Evolutionary conservation across 2,113 vertebrate genomes (phyloP).

Genomic region (Beaufortia kweichowensis): DNA sequence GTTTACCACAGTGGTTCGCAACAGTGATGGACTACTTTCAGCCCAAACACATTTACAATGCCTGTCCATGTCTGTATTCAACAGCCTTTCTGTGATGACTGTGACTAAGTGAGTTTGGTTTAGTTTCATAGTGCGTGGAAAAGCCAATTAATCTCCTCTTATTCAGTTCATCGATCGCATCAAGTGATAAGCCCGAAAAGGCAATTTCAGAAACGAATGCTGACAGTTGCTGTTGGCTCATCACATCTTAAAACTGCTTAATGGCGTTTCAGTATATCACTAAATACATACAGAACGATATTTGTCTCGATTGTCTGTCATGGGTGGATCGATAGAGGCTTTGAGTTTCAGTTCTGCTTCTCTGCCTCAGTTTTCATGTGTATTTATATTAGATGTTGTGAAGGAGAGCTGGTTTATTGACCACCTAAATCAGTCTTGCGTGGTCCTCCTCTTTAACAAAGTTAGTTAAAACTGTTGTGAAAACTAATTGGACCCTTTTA

Average conservation of each 20-base stretch:
- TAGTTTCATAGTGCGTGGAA: conserved; percentile 38
- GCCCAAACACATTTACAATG: conserved; percentile 31
- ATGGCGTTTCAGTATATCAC: conserved; percentile 53
- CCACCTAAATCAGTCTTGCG: conserved; percentile 11
- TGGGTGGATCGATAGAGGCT: conserved; percentile 2
- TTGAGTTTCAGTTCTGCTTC: neutral
- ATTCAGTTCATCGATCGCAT: conserved; percentile 68
- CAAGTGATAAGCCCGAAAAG: conserved; percentile 66
- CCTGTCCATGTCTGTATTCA: conserved; percentile 14
- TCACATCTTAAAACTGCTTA: conserved; percentile 63
- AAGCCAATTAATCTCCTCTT: conserved; percentile 65
- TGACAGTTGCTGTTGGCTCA: conserved; percentile 70
- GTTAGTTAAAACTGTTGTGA: neutral
- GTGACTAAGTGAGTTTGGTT: conserved; percentile 35
- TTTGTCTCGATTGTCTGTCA: conserved; percentile 60
- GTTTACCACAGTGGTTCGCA: neutral
- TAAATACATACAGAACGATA: conserved; percentile 55
- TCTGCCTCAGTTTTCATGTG: neutral
- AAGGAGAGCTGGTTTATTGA: neutral
- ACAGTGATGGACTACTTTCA: conserved; percentile 1
- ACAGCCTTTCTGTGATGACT: conserved; percentile 25
- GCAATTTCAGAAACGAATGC: conserved; percentile 65
- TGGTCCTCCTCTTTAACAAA: neutral
- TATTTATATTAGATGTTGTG: conserved; percentile 3
- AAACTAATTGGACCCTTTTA: too few relatives aligned